Percentiles rank a stretch among this genome's conserved stretches.
Conservation (phyloP, 1,140 invertebrate species). For the Ephestia elutella region DNA sequence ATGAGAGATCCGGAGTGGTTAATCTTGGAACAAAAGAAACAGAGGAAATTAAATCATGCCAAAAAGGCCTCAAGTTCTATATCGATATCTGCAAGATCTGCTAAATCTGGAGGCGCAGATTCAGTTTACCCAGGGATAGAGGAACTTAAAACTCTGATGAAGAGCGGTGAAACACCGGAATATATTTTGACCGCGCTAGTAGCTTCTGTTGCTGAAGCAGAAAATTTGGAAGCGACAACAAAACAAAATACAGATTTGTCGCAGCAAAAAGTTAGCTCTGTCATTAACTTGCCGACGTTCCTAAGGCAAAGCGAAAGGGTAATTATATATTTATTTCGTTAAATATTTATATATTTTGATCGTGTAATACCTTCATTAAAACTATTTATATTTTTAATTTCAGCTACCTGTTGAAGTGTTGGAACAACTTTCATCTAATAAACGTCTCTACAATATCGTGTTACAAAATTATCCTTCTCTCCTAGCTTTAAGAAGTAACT, state of each 20-base stretch:
- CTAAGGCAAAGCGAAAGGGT: constrained; percentile 83
- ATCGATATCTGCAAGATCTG: constrained; percentile 69
- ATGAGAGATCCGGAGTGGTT: constrained; percentile 91
- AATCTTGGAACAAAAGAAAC: constrained; percentile 78
- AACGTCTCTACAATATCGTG: constrained; percentile 81
- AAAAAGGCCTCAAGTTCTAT: constrained; percentile 71
- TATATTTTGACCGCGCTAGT: constrained; percentile 80
- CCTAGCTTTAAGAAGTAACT: constrained; percentile 77
- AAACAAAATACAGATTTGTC: constrained; percentile 63
- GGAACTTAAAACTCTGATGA: constrained; percentile 79
- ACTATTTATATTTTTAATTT: constrained; percentile 27
- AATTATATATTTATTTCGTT: constrained; percentile 17
- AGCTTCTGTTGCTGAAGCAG: constrained; percentile 73
- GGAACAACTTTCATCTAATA: constrained; percentile 78
- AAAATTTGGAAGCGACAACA: constrained; percentile 64
- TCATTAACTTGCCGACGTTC: constrained; percentile 87
- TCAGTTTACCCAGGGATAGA: constrained; percentile 78
- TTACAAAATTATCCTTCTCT: constrained; percentile 83
- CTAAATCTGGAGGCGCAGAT: constrained; percentile 67
- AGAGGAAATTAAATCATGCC: constrained; percentile 54
- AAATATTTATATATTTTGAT: too few species aligned
- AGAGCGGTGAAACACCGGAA: constrained; percentile 81
- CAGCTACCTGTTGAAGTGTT: constrained; percentile 82
- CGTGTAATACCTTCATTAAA: too few species aligned
- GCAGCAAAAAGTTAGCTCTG: constrained; percentile 75